These are phyloP conservation scores for Scomber colias DNA, from an alignment of 2,113 vertebrate genomes.

Conservation along the genomic window DNA sequence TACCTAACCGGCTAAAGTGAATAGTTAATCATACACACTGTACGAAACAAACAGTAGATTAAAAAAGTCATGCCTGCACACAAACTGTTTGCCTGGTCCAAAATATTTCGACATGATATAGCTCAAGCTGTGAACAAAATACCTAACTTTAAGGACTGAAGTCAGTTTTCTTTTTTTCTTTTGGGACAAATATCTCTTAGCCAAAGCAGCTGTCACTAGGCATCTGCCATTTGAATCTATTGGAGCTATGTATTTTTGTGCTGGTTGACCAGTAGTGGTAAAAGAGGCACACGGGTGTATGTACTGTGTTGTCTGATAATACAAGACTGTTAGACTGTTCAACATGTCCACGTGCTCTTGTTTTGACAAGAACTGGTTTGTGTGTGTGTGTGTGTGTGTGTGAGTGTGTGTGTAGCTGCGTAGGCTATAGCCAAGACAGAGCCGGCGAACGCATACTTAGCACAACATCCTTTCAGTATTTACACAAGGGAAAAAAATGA, in stretches of 20 bases:
- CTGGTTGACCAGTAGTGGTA: constrained; percentile 1
- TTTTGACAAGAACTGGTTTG: constrained; percentile 48
- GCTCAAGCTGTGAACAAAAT: background rate
- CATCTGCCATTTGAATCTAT: background rate
- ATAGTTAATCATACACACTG: background rate
- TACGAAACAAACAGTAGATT: background rate
- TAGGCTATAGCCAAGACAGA: constrained; percentile 15
- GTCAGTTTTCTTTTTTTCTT: background rate
- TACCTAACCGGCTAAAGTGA: background rate
- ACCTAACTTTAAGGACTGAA: background rate
- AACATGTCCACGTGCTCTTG: constrained; percentile 42
- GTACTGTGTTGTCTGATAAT: constrained; percentile 38
- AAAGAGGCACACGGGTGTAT: constrained; percentile 7
- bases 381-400: constrained; percentile 30
- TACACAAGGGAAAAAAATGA: constrained; percentile 45
- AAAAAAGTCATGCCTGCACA: background rate
- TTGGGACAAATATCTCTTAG: background rate
- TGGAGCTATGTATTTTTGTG: background rate
- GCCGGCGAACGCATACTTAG: background rate
- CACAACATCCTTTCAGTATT: constrained; percentile 55
- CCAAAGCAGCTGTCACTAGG: background rate
- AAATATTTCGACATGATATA: background rate
- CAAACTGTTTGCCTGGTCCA: background rate
- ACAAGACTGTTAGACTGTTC: constrained; percentile 10
- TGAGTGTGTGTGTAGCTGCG: constrained; percentile 13